phyloP scores from a whole-genome alignment of 2,113 vertebrate species.

The Phoenicopterus ruber region DNA sequence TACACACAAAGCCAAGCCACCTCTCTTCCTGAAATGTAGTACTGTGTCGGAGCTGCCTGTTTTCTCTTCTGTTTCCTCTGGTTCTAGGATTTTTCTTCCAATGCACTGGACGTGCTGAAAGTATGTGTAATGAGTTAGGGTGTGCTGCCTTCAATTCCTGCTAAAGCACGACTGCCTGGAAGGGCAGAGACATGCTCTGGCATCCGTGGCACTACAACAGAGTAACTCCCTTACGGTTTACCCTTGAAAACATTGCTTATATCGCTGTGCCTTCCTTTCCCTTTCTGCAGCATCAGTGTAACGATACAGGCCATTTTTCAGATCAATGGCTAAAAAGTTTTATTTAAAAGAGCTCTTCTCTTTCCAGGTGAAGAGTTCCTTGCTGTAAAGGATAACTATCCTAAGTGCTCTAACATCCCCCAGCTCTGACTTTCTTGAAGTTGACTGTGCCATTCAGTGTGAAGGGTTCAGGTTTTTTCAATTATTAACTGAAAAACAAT shows the following conservation, averaged over 20 bases:
- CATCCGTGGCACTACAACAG: background rate
- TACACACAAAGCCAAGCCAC: background rate
- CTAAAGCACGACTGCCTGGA: background rate
- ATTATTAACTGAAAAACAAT: background rate
- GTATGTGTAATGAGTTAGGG: background rate
- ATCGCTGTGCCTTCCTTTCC: background rate
- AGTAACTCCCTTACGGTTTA: background rate
- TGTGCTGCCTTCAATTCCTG: background rate
- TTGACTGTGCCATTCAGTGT: background rate
- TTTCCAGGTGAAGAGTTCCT: background rate
- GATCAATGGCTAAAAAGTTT: background rate
- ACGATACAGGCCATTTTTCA: background rate
- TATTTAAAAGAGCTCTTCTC: background rate
- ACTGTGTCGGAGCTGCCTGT: background rate
- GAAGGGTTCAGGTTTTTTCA: background rate
- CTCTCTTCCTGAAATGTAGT: background rate
- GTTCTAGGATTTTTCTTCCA: background rate
- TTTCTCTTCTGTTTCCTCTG: background rate
- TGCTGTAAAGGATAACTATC: background rate
- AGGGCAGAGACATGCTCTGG: background rate
- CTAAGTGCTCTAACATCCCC: background rate
- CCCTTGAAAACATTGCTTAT: background rate
- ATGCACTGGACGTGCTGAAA: rapidly evolving
- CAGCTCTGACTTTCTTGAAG: background rate
- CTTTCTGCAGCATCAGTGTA: background rate